Evolutionary conservation across 2,113 vertebrate genomes (phyloP).

Genomic region (Corythoichthys haematopterus): DNA sequence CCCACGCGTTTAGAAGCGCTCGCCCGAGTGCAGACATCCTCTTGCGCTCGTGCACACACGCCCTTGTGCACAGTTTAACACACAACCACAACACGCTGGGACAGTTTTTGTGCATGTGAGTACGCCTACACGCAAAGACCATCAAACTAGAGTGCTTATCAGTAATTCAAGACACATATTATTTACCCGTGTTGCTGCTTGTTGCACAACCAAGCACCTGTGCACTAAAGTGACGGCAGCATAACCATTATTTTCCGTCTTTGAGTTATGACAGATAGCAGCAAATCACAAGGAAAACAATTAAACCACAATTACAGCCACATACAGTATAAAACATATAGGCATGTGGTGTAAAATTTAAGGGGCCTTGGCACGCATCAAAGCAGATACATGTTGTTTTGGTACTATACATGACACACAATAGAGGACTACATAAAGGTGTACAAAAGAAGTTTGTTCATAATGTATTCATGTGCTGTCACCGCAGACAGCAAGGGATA

Average conservation of each 20-base stretch:
- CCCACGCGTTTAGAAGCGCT: slow-evolving; percentile 21
- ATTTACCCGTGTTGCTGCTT: slow-evolving; percentile 68
- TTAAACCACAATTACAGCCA: slow-evolving; percentile 75
- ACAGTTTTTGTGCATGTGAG: slow-evolving; percentile 30
- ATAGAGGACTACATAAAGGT: slow-evolving; percentile 26
- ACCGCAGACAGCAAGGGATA: slow-evolving; percentile 43
- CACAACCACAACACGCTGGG: slow-evolving; percentile 25
- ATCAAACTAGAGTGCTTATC: slow-evolving; percentile 63
- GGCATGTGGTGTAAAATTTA: slow-evolving; percentile 45
- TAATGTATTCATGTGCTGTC: slow-evolving; percentile 61
- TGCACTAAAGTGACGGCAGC: slow-evolving; percentile 68
- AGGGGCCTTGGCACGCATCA: slow-evolving; percentile 26
- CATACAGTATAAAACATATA: slow-evolving; percentile 38
- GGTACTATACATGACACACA: slow-evolving; percentile 23
- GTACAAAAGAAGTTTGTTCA: slow-evolving; percentile 27
- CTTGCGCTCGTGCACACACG: slow-evolving; percentile 6
- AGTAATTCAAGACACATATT: slow-evolving; percentile 74
- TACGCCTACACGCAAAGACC: slow-evolving; percentile 45
- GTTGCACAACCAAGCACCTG: slow-evolving; percentile 65
- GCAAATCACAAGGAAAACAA: slow-evolving; percentile 74
- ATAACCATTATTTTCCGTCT: slow-evolving; percentile 75
- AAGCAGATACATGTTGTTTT: slow-evolving; percentile 21
- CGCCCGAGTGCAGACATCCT: slow-evolving; percentile 19
- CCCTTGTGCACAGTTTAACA: slow-evolving; percentile 15
- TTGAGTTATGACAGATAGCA: slow-evolving; percentile 77